Base-by-base conservation (phyloP, 2,888 invertebrate genomes). In the Crioceris asparagi region DNA sequence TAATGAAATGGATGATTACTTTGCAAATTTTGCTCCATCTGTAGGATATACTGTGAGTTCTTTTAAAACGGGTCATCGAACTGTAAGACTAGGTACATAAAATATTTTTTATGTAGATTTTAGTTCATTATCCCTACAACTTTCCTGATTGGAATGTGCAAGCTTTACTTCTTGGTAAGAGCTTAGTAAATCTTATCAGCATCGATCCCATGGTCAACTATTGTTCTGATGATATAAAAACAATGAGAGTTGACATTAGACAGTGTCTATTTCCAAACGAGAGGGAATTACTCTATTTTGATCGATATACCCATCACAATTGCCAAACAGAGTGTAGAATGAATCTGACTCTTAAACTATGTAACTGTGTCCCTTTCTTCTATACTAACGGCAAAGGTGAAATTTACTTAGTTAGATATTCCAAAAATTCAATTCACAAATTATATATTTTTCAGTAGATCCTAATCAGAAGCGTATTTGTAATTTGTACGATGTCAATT, bases 161-260 rank as follows among this genome's bases (percentile, higher is more conserved):
- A 14, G 69, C 69, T 12, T 72, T 77, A 29, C 60, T 79, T 26
- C 63, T 77, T 17, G 71, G 70, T 21, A 64, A 72, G 0, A 62
- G 68, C 0, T 67, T 70, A 0, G 74, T 78, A 51, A 68, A 74
- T 17, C 70, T 79, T 39, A 67, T 82, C 4, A 73, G 75, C 1
- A 55, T 82, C 4, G 68, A 71, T 12, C 80, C 82, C 0, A 71
- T 74, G 38, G 65, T 71, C n/a, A 78, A 76, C 0, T 77, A 78
- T 49, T 68, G 77, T 1, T 76, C 77, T 0, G 37, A 59, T 0
- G 71, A 70, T 2, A 66, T 80, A 1, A 65, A 62, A 19, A 45
- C 59, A 1, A 68, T 79, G 46, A 52, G 59, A 1, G 55, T 72
- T 0, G 48, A 60, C 0, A 55, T 66, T 29, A 62, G 82, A 8